Evolutionary conservation across 2,888 invertebrate genomes (phyloP), one percentile per base, ranked within the genome.

Genomic region (Orthosia gracilis): DNA sequence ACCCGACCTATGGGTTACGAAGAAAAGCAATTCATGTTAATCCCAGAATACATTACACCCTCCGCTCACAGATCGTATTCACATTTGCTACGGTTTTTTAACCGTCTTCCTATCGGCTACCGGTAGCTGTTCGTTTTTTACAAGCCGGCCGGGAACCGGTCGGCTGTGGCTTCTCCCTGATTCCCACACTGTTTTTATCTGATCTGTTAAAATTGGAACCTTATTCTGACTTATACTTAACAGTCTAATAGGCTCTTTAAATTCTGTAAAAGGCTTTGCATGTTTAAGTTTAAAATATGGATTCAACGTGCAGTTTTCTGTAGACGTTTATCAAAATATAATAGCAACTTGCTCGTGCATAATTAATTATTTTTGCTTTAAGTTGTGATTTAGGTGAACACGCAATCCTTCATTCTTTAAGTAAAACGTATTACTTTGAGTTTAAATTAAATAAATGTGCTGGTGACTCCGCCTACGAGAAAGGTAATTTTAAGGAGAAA

Each of bases 181-280:
- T 85, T 85, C 87, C 87, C 86, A 86, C 85, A 83, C 73, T 69
- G 79, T 85, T 85, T 85, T 87, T 87, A 86, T 87, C 81, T 76
- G 83, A 85, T 85, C 69, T 81, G 69, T 81, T 81, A 62, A 83
- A 87, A 76, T 85, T 85, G 72, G 73, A 69, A 63, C 76, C 68
- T 73, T 87, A 74, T 81, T 87, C 74, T 66, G 67, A 73, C 74
- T 72, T 58, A 40, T 40, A 61, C 21, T 70, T 55, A 78, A 61
- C 70, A 31, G 79, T 45, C 17, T 74, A 80, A 69, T 62, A 68
- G 18, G 52, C 31, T 69, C n/a, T 65, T 75, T 69, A 58, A 66
- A 50, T 70, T 70, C 23, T 58, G 50, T 50, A 18, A 50, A 66
- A 40, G 40, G 50, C 47, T 65, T 68, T 69, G 54, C 61, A 63